Percentiles rank a stretch among this genome's conserved stretches.
These are phyloP conservation scores for Lophotriccus pileatus DNA, from an alignment of 2,797 vertebrate species.

Conservation along the genomic window DNA sequence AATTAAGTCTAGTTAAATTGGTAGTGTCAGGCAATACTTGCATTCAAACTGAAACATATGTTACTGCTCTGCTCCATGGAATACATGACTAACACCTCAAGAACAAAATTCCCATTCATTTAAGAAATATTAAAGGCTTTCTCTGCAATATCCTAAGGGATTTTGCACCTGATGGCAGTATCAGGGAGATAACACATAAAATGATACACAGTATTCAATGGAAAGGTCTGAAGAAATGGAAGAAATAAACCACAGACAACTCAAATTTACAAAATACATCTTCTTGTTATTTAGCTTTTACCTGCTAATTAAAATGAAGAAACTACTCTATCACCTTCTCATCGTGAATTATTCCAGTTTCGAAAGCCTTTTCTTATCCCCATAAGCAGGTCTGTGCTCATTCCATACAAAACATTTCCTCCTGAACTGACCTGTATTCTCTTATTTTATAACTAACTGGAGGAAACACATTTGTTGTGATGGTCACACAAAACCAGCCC, in stretches of 20 bases:
- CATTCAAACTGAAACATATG: background rate
- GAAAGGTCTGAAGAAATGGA: background rate
- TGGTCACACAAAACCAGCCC: background rate
- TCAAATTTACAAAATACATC: background rate
- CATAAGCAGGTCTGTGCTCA: background rate
- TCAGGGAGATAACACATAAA: background rate
- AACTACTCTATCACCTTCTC: background rate
- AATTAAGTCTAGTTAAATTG: background rate
- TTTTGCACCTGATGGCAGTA: background rate
- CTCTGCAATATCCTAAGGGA: background rate
- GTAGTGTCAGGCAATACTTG: background rate
- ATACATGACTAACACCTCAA: background rate
- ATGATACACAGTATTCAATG: background rate
- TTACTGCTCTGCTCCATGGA: background rate
- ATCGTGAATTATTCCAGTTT: background rate
- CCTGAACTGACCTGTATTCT: background rate
- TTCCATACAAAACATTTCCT: background rate
- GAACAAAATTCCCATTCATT: background rate
- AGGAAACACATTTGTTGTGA: background rate
- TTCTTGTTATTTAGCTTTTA: background rate
- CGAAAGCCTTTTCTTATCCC: background rate
- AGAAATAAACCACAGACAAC: background rate
- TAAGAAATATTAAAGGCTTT: background rate
- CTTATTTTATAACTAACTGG: background rate
- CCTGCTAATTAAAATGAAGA: background rate